Evolutionary conservation across 2,888 invertebrate species (phyloP).

Genomic region (Caenorhabditis wallacei): DNA sequence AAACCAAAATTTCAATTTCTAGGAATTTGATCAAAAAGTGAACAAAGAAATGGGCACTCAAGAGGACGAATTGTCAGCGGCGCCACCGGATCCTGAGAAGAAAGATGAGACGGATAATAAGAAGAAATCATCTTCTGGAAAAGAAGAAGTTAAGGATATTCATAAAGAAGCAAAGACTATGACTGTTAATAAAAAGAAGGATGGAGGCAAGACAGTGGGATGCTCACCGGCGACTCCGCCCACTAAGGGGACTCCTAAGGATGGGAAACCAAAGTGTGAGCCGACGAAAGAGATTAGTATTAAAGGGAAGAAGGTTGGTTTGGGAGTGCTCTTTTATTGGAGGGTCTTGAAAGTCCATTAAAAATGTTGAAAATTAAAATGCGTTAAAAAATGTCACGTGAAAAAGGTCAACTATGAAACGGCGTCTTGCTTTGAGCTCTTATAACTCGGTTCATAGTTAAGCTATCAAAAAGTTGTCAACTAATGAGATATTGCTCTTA

Average conservation of each 20-base stretch:
- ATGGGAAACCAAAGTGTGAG: slow-evolving; percentile 13
- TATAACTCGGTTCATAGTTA: no score
- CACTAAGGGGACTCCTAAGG: slow-evolving; percentile 37
- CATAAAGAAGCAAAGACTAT: slow-evolving; percentile 30
- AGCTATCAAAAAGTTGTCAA: no score
- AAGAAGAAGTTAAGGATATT: background rate
- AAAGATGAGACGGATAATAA: slow-evolving; percentile 27
- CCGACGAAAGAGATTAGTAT: slow-evolving; percentile 9
- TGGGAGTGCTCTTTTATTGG: no score
- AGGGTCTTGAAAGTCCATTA: no score
- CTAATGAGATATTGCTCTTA: no score
- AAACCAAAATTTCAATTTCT: background rate
- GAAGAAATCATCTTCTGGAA: background rate
- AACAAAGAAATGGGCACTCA: slow-evolving; percentile 27
- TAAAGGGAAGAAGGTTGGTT: slow-evolving; percentile 17
- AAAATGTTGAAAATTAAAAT: no score
- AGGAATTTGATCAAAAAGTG: slow-evolving; percentile 38
- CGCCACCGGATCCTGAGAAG: slow-evolving; percentile 1
- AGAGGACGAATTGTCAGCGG: slow-evolving; percentile 24
- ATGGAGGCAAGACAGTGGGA: background rate
- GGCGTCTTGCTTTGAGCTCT: no score
- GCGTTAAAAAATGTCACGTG: no score
- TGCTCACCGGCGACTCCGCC: background rate
- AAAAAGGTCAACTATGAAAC: no score
- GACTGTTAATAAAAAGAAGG: no score